Percentiles rank a stretch among this genome's conserved stretches.
Conservation (phyloP, 1,140 invertebrate species). For the Camponotus pennsylvanicus region DNA sequence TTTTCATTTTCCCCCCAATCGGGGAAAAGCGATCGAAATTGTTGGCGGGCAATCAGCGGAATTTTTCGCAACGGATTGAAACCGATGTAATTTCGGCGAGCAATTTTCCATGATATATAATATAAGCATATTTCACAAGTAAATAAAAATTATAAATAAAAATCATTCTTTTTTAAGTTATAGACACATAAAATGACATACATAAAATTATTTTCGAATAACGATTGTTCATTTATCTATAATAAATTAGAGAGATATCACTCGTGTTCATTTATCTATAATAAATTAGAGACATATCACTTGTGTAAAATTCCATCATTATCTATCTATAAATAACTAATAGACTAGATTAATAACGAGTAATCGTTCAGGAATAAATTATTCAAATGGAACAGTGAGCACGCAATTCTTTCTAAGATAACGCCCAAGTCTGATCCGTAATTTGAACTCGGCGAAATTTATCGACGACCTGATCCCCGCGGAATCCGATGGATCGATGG, state of each 20-base stretch:
- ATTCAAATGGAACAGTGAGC: conserved; percentile 15
- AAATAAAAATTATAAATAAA: neutral
- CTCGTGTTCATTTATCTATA: neutral
- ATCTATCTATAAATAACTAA: neutral
- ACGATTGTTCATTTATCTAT: neutral
- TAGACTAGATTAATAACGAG: neutral
- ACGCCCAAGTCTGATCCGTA: neutral
- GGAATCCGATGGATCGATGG: conserved; percentile 25
- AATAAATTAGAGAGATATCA: neutral
- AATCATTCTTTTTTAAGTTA: neutral
- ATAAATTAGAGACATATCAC: neutral
- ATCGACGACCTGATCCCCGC: conserved; percentile 15
- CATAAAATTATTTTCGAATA: conserved; percentile 3
- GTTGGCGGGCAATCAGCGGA: neutral
- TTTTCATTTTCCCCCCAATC: conserved; percentile 9
- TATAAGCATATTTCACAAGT: neutral
- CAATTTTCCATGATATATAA: neutral
- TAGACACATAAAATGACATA: too few relatives aligned
- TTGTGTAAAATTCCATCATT: neutral
- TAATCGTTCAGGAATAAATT: conserved; percentile 32
- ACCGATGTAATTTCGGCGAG: neutral
- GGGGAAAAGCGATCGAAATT: neutral
- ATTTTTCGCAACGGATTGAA: neutral
- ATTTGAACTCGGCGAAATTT: conserved; percentile 43
- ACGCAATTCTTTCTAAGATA: conserved; percentile 37